These are phyloP conservation scores for Hippocampus barbouri DNA, from an alignment of 2,113 vertebrate species.

Conservation along the genomic window DNA sequence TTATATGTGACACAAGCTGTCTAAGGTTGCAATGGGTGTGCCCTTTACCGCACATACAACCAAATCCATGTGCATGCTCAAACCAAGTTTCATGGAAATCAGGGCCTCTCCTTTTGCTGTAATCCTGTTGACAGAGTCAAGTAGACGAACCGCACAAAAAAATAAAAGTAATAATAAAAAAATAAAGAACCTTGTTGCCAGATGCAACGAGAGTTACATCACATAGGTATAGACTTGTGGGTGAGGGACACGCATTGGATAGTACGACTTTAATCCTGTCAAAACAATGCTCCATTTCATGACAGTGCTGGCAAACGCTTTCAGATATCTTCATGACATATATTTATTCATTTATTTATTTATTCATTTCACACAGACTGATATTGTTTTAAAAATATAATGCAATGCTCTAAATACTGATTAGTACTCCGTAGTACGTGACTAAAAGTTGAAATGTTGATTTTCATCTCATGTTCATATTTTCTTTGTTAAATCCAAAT, in stretches of 20 bases:
- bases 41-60: no score
- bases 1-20: neutral
- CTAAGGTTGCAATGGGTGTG: no score
- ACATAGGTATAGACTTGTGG: constrained; percentile 1
- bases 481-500: no score
- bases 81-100: neutral
- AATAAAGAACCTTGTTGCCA: neutral
- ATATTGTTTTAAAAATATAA: no score
- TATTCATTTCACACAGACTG: neutral
- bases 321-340: constrained; percentile 3
- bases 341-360: neutral
- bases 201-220: neutral
- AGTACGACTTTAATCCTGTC: constrained; percentile 29
- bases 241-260: neutral
- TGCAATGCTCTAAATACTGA: no score
- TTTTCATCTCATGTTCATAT: no score
- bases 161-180: neutral
- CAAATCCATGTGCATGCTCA: neutral
- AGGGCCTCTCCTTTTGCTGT: neutral
- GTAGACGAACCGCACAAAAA: neutral
- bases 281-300: constrained; percentile 20
- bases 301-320: constrained; percentile 10
- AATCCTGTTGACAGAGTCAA: neutral
- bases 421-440: no score
- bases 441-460: no score